Percentiles rank a stretch among this genome's conserved stretches.
These are phyloP conservation scores for Tipula confusa DNA, from an alignment of 2,888 invertebrate genomes.

Conservation along the genomic window DNA sequence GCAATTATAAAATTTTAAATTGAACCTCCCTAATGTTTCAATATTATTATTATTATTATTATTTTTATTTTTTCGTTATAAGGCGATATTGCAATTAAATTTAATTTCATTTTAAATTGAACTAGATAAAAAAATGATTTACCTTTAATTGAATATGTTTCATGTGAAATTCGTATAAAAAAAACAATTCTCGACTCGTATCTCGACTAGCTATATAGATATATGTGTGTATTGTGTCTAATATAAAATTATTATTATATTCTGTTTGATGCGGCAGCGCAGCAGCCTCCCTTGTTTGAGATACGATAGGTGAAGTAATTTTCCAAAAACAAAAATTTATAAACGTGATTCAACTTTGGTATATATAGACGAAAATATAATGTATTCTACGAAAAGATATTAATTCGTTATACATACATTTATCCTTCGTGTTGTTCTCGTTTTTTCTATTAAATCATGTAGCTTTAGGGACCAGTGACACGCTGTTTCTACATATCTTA, in stretches of 20 bases:
- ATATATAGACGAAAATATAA: neutral
- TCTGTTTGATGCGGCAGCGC: neutral
- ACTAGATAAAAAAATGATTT: conserved; percentile 4
- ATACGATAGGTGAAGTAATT: neutral
- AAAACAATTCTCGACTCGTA: neutral
- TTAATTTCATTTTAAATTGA: neutral
- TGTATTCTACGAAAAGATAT: neutral
- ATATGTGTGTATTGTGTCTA: neutral
- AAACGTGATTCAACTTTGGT: neutral
- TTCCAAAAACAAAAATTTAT: neutral
- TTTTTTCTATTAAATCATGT: too few species aligned
- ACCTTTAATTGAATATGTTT: neutral
- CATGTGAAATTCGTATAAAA: neutral
- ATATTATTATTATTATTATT: too few species aligned
- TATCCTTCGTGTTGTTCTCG: too few species aligned
- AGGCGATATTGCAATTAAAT: neutral
- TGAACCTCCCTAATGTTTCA: neutral
- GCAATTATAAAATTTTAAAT: conserved; percentile 12
- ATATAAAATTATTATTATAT: neutral
- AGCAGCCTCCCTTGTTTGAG: neutral
- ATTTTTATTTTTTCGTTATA: neutral
- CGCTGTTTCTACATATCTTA: too few species aligned
- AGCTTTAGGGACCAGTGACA: too few species aligned
- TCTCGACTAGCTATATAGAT: neutral
- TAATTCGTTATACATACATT: too few species aligned